Evolutionary conservation across 1,140 invertebrate species (phyloP), one percentile per base, ranked within the genome.

Genomic region (Paraescarpia echinospica): DNA sequence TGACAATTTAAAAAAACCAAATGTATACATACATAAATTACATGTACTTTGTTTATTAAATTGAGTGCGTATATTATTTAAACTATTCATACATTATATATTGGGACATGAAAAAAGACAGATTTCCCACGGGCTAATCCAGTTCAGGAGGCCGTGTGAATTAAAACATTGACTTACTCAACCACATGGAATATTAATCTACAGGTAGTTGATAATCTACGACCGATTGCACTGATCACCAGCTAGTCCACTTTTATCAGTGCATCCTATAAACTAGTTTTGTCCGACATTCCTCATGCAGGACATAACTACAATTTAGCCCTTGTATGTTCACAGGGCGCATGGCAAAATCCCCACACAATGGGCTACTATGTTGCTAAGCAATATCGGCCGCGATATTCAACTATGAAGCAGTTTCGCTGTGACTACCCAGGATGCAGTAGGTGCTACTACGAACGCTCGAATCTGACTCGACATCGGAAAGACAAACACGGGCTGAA

Each of bases 381-480:
- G 59, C 59, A 77, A 77, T 77, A 77, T 18, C 59, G 59, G 59
- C 90, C 90, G 18, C 34, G 34, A 41, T 41, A 90, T 41, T 90
- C 90, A n/a, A 6, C 34, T 6, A 48, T 34, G 34, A 92, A 92
- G 51, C 33, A 34, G 14, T 92, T 92, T 48, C 34, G 51, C 34
- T 92, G 91, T 48, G 33, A 34, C 33, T 48, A 92, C 33, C 91
- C 91, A 35, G 91, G 91, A 33, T 92, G 91, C 91, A 48, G n/a
- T 27, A 92, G 59, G 51, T 41, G 88, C 92, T 59, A 93, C 92
- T 34, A 59, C 92, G 93, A 92, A 34, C 31, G 89, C 33, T 34
- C 88, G 93, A 92, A 93, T 92, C 51, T 93, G 92, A 33, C 51
- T 4, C 14, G 92, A 89, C 48, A 93, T 34, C 8, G 89, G 92